Conservation (phyloP, 2,797 vertebrate genomes). For the Pipistrellus pygmaeus region DNA sequence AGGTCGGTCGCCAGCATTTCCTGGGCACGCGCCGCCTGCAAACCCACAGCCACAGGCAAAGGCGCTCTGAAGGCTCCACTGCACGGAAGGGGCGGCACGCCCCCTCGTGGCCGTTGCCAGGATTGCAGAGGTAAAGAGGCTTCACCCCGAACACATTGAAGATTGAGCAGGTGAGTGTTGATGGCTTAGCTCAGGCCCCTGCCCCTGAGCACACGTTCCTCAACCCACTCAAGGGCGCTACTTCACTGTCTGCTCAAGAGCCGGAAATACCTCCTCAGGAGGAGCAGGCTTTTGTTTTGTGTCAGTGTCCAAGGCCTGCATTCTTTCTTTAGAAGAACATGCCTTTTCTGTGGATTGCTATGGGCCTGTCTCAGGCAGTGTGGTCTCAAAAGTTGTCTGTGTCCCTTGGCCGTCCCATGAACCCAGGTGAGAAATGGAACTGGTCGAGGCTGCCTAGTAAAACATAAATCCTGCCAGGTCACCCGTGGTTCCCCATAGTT, state of each 20-base stretch:
- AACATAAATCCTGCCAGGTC: not conserved
- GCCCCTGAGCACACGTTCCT: not conserved
- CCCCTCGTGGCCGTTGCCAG: slow-evolving; percentile 78
- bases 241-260: not conserved
- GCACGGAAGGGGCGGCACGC: slow-evolving; percentile 52
- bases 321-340: not conserved
- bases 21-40: not conserved
- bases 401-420: not conserved
- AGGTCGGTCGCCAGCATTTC: not conserved
- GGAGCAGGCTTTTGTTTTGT: not conserved
- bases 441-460: not conserved
- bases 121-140: not conserved
- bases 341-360: not conserved
- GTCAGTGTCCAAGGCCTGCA: not conserved
- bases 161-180: not conserved
- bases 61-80: not conserved
- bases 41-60: not conserved
- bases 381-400: not conserved
- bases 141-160: not conserved
- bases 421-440: not conserved
- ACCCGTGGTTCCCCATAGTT: not conserved
- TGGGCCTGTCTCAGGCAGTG: not conserved
- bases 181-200: not conserved
- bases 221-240: rapidly evolving
- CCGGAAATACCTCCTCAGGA: not conserved